Base-by-base conservation (phyloP, 2,797 vertebrate genomes). In the Ceryle rudis region DNA sequence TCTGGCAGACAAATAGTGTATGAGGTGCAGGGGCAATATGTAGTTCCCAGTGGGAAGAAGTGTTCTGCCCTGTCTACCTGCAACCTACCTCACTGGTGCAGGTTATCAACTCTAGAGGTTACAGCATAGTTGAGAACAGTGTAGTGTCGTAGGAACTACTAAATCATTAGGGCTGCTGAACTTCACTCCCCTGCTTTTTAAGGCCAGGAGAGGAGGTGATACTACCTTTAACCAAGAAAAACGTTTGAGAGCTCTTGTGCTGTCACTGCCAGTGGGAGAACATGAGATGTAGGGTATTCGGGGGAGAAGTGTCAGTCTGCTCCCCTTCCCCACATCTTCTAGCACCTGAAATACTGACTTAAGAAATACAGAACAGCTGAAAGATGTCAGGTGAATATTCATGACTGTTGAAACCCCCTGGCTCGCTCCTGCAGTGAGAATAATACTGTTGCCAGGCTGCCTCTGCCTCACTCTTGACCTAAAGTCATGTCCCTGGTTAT, bases 341-440 rank as follows among this genome's bases (percentile, higher is more conserved):
- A 25, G 37, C 42, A 72, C 12, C 8, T 79, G 71, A 70, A 87
- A 35, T 75, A 33, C 17, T 82, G 60, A 18, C 78, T 54, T 65
- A 69, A 81, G 54, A 93, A 86, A 35, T 52, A 31, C 0, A 46
- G 55, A 86, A 28, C 46, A 70, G 35, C 70, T 92, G 71, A 89
- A 57, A 81, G 60, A 33, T 67, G 58, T 54, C 84, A 86, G 54
- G 67, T 94, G 60, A 91, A 64, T 87, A 73, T 72, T 92, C 54
- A 44, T 66, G 89, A 51, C 33, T 33, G 60, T 93, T 92, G 87
- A 71, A 90, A 93, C 69, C 13, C 37, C 18, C 35, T 62, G 51
- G 35, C 62, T 90, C 14, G 12, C 11, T 84, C 54, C 39, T 86
- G 35, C 61, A 66, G 28, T 60, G 72, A 83, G 22, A 47, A 67